Base-by-base conservation (phyloP, 2,113 vertebrate species). In the Ailurus styani region DNA sequence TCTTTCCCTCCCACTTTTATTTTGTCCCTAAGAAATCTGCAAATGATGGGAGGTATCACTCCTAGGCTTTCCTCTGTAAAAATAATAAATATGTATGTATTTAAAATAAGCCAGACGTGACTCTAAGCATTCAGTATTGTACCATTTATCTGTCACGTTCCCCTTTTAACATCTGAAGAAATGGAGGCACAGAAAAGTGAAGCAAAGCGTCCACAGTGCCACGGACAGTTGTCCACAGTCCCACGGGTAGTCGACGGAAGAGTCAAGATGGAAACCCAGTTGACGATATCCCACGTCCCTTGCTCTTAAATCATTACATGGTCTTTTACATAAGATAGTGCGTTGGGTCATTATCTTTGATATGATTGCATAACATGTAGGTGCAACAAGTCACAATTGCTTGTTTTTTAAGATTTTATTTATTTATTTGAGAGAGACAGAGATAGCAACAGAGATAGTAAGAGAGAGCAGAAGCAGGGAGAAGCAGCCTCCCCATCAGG, bases 211-310 rank as follows among this genome's bases (percentile, higher is more conserved):
- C 45, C 9, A 1, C 29, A 25, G 25, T 47, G 5, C 45, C 60
- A 14, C 4, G 25, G 37, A 50, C 45, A 17, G 0, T 27, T 5
- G 62, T 68, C 7, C 20, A 6, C 21, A 85, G 9, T 47, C 40
- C 8, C 50, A 5, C 7, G 0, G 37, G 54, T 13, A 5, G 47
- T 27, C 42, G 10, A 13, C 3, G 15, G 4, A 37, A 11, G 3
- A 3, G 0, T 1, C 29, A 12, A 31, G 6, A 29, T 20, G 31
- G 21, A 18, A 27, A 31, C 2, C 7, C 3, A 2, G 14, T 21
- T 7, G 17, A 11, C 21, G 34, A 12, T 1, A 15, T 6, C 9
- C 54, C 9, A 14, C 13, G 23, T 31, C 11, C 25, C n/a, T 45
- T 42, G 45, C 54, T 64, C 37, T 37, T 87, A 21, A 21, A n/a